Percentiles rank a stretch among this genome's conserved stretches.
Conservation (phyloP, 2,113 vertebrate species). For the Meriones unguiculatus region DNA sequence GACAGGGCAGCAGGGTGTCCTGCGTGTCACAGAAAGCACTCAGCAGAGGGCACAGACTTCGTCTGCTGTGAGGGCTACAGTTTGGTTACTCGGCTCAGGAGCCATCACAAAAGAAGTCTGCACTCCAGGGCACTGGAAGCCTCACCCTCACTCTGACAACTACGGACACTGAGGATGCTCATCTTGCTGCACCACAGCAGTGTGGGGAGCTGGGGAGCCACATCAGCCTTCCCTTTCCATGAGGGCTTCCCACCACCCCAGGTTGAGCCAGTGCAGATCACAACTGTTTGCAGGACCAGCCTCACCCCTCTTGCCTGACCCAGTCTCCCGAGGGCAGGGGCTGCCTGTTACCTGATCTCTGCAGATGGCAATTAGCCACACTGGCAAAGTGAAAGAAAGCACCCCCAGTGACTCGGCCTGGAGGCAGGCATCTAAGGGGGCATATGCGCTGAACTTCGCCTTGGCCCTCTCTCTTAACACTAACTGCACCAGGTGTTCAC, state of each 20-base stretch:
- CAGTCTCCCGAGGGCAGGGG: not conserved
- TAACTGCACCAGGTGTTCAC: not conserved
- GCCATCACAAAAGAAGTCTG: not conserved
- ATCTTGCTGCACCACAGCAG: not conserved
- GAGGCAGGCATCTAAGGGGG: too few relatives aligned
- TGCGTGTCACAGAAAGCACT: not conserved
- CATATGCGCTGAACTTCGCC: not conserved
- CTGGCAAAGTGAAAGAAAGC: not conserved
- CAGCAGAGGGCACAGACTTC: not conserved
- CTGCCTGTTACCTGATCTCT: not conserved
- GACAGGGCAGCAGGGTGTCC: not conserved
- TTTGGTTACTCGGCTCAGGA: not conserved
- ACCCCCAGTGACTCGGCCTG: not conserved
- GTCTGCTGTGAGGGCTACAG: fast-evolving
- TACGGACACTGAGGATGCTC: not conserved
- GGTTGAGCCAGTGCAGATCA: fast-evolving
- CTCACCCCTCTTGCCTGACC: not conserved
- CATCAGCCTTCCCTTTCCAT: not conserved
- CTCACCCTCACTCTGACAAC: not conserved
- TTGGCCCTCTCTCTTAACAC: not conserved
- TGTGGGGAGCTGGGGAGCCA: not conserved
- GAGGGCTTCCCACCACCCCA: too few relatives aligned
- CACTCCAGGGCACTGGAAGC: not conserved
- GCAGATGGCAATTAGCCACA: not conserved
- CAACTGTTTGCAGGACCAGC: not conserved